These are phyloP conservation scores for Gadopsis marmoratus DNA, from an alignment of 2,797 vertebrate species.

Conservation along the genomic window DNA sequence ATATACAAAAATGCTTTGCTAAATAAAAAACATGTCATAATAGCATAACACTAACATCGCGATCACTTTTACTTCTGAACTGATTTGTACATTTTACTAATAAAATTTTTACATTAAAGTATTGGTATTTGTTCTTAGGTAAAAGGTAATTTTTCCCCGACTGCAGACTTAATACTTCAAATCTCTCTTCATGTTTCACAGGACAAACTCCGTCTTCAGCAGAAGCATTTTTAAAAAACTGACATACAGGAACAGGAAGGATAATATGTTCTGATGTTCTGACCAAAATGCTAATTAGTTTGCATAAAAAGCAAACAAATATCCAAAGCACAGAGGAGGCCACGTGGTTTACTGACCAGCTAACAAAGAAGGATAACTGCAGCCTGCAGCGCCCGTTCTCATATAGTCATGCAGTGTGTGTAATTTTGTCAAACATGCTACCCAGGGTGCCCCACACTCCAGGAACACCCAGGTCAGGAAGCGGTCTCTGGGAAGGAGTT, in stretches of 20 bases:
- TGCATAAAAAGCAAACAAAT: slow-evolving; percentile 2
- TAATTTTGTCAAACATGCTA: slow-evolving; percentile 25
- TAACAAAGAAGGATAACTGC: slow-evolving; percentile 42
- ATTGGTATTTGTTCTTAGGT: background rate
- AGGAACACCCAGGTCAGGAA: slow-evolving; percentile 73
- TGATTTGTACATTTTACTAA: background rate
- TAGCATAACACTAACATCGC: background rate
- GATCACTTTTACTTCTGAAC: background rate
- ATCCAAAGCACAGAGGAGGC: background rate
- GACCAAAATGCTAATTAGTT: background rate
- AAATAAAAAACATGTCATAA: background rate
- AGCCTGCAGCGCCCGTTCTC: slow-evolving; percentile 27
- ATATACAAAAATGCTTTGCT: background rate
- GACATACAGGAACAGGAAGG: background rate
- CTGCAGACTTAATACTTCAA: background rate
- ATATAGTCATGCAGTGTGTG: slow-evolving; percentile 35
- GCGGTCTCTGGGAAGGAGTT: slow-evolving; percentile 63
- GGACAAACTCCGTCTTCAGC: background rate
- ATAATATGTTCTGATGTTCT: background rate
- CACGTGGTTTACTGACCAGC: slow-evolving; percentile 18
- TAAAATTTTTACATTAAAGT: background rate
- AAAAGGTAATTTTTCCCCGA: background rate
- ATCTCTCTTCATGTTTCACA: background rate
- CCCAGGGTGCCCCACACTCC: slow-evolving; percentile 30
- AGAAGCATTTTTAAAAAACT: slow-evolving; percentile 21